Evolutionary conservation across 2,113 vertebrate genomes (phyloP), one percentile per base, ranked within the genome.

Genomic region (Neoarius graeffei): DNA sequence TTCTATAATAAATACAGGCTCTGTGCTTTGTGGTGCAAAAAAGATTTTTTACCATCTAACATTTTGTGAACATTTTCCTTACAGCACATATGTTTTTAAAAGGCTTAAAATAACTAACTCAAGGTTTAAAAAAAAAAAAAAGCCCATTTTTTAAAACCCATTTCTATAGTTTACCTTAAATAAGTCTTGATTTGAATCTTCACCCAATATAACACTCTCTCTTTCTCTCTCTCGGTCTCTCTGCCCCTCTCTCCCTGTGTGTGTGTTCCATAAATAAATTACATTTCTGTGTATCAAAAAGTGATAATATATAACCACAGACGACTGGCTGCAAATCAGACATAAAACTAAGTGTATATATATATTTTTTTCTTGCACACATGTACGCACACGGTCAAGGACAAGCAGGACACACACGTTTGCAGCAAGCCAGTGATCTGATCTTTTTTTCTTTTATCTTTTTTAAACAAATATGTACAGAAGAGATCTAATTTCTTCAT

Each of bases 1-100:
- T 96, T 96, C 92, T 94, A 96, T 95, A 98, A 98, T 99, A 98
- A 98, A 99, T 98, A 98, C 93, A 96, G 94, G 93, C 90, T 94
- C 88, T 97, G 95, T 95, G 95, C 95, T 94, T 94, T 93, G 95
- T 94, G 95, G 94, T 94, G 95, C 81, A 76, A 88, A 96, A 95
- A 93, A 93, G 94, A 93, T 27, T 67, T 27, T 73, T 25, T 35
- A 95, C 95, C 92, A 64, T 77, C 79, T 94, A 94, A 95, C 94
- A 95, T 93, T 93, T 93, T 95, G 93, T 90, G 92, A 91, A 90
- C 91, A 91, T 86, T 50, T 69, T 81, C 90, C 83, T 87, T 91
- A 88, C 89, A 93, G 83, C 93, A 93, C 94, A 94, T 93, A 60
- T n/a, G 59, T 56, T 87, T 91, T 95, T 90, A 87, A 94, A 96